Percentiles rank a stretch among this genome's conserved stretches.
phyloP scores from a whole-genome alignment of 2,888 invertebrate species.

The Heliconius cydno region DNA sequence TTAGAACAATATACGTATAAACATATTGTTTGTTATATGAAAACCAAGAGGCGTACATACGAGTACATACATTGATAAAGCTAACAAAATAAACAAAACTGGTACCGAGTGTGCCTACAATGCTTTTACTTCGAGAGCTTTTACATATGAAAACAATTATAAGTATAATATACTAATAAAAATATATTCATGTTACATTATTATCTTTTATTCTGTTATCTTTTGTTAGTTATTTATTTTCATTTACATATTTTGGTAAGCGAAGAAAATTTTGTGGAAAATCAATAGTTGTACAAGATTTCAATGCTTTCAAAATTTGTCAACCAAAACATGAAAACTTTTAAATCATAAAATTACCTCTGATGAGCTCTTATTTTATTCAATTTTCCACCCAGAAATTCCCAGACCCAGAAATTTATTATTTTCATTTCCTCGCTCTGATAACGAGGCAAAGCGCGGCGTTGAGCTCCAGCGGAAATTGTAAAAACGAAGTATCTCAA shows the following conservation, averaged over 20 bases:
- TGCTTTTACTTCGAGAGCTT: constrained; percentile 19
- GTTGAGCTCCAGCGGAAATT: background rate
- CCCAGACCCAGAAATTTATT: background rate
- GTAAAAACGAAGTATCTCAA: background rate
- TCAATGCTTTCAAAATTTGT: background rate
- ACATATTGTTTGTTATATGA: background rate
- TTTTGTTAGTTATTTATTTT: background rate
- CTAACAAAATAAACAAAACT: constrained; percentile 20
- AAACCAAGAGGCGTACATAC: background rate
- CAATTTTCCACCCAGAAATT: too few species aligned
- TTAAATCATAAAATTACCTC: background rate
- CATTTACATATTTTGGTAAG: background rate
- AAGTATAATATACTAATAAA: background rate
- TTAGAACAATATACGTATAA: background rate
- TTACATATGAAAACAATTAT: constrained; percentile 14
- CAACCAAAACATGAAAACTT: background rate
- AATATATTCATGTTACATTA: background rate
- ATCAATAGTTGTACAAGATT: background rate
- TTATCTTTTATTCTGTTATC: background rate
- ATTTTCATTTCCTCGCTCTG: background rate
- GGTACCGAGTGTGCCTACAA: constrained; percentile 8
- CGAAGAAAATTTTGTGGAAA: too few species aligned
- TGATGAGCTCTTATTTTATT: background rate
- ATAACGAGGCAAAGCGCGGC: background rate
- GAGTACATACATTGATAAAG: constrained; percentile 1